These are phyloP conservation scores for Crocuta crocuta DNA, from an alignment of 2,113 vertebrate species.

Conservation along the genomic window DNA sequence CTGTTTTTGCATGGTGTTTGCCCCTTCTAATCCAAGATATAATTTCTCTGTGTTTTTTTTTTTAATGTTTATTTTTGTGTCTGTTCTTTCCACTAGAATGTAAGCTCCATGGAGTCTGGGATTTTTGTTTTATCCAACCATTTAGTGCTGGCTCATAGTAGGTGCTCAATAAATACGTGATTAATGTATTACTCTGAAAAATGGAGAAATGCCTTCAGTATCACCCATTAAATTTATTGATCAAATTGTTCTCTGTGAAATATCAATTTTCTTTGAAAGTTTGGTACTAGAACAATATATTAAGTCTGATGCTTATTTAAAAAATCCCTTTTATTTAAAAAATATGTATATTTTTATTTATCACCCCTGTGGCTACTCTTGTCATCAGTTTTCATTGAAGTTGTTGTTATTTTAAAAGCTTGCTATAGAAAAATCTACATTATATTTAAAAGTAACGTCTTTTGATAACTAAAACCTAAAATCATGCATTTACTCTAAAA, in stretches of 20 bases:
- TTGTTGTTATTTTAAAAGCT: not conserved
- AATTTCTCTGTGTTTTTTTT: not conserved
- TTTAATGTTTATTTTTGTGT: not conserved
- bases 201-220: not conserved
- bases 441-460: not conserved
- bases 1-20: not conserved
- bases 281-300: not conserved
- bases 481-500: conserved; percentile 47
- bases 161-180: not conserved
- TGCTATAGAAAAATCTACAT: conserved; percentile 27
- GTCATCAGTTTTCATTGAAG: not conserved
- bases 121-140: conserved; percentile 16
- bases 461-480: conserved; percentile 22
- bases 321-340: not conserved
- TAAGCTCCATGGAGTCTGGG: not conserved
- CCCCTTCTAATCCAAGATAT: not conserved
- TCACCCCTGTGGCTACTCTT: not conserved
- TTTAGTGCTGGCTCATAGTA: not conserved
- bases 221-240: not conserved
- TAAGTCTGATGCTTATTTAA: not conserved
- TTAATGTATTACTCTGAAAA: conserved; percentile 14
- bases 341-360: not conserved
- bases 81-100: not conserved
- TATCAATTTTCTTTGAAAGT: not conserved
- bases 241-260: conserved; percentile 21